Percentiles rank a stretch among this genome's conserved stretches.
These are phyloP conservation scores for Agrenia bidenticulata DNA, from an alignment of 2,888 invertebrate genomes.

Conservation along the genomic window DNA sequence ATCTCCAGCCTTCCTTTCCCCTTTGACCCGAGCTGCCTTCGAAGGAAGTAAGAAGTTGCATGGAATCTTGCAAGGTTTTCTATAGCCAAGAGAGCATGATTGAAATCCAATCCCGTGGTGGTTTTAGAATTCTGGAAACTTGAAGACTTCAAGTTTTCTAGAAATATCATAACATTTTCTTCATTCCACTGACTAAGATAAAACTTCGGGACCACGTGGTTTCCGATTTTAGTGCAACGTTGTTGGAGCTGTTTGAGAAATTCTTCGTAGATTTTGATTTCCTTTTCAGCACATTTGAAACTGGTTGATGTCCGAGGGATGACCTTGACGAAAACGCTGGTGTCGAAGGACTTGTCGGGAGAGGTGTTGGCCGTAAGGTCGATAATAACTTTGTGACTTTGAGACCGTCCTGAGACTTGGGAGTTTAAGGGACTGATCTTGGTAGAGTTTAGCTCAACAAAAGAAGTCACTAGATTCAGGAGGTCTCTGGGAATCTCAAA, in stretches of 20 bases:
- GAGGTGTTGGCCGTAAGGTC: conserved; percentile 4
- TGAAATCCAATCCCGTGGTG: conserved; percentile 30
- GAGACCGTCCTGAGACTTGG: neutral
- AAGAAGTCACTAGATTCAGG: conserved; percentile 7
- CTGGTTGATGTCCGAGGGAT: neutral
- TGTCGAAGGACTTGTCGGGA: neutral
- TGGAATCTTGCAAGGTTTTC: conserved; percentile 39
- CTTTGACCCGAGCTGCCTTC: conserved; percentile 26
- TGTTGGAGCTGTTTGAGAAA: neutral
- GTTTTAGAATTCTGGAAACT: neutral
- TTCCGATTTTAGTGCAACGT: neutral
- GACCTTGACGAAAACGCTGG: conserved; percentile 14
- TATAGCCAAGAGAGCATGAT: conserved; percentile 33
- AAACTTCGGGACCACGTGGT: neutral
- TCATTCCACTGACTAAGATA: conserved; percentile 13
- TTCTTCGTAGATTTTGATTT: conserved; percentile 8
- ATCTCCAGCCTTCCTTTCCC: conserved; percentile 29
- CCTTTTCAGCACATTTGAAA: neutral
- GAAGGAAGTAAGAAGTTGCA: conserved; percentile 30
- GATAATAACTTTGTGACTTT: conserved; percentile 9
- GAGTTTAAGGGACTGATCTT: neutral
- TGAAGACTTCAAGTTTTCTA: conserved; percentile 27
- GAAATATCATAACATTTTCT: conserved; percentile 20
- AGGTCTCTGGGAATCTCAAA: conserved; percentile 19
- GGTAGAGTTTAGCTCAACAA: conserved; percentile 7